Base-by-base conservation (phyloP, 2,797 vertebrate species). In the Xyrichtys novacula region DNA sequence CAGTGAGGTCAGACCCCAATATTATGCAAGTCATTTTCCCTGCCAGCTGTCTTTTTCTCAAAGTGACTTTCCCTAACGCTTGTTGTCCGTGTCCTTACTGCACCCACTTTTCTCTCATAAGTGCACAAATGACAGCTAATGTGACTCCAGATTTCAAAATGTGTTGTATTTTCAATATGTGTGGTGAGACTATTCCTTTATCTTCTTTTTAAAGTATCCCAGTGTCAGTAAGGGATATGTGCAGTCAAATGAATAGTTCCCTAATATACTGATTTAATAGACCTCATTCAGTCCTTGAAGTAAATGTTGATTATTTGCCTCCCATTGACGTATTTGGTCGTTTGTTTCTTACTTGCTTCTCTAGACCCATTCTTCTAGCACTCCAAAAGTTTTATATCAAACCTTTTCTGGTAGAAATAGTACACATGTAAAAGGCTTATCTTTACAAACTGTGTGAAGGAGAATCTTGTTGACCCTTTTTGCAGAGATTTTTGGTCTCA, bases 1-100 rank as follows among this genome's bases (percentile, higher is more conserved):
- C 82, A 81, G 19, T 67, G 60, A 83, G 71, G 78, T 80, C 81
- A 78, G 52, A 46, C 17, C 7, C 29, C 32, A 71, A 75, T 48
- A 49, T 76, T 58, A 43, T 20, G 66, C n/a, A 17, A 52, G 60
- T 28, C 69, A 34, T 74, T 81, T 83, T 85, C 74, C 72, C 57
- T 42, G 7, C 8, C 80, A 86, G 87, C 67, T 87, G 85, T 73
- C 40, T 28, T 38, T 38, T 86, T 85, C 80, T 68, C 74, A 87
- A 53, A 28, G 7, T 57, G 44, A 23, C 39, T 71, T 29, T 47
- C 44, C 22, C 39, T 4, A 72, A 83, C 14, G 56, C 14, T 52
- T 12, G 7, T 15, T 39, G 42, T n/a, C n/a, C n/a, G 34, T 14
- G 16, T 4, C 26, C n/a, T 65, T 14, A 14, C n/a, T 20, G 20